Base-by-base conservation (phyloP, 1,140 invertebrate genomes). In the Holcopasites calliopsidis region DNA sequence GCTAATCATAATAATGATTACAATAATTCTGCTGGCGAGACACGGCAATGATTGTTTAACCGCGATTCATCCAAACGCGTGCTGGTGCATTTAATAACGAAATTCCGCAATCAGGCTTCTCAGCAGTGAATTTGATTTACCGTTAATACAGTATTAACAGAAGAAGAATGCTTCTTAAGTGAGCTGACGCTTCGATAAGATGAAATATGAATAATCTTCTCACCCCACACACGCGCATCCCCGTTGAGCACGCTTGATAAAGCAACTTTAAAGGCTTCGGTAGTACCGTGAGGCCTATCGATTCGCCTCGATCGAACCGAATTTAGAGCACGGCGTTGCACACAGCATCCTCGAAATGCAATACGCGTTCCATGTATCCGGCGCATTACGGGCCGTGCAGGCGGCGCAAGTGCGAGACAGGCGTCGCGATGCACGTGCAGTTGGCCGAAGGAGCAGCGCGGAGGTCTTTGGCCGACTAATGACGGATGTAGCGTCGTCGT, bases 401-500 rank as follows among this genome's bases (percentile, higher is more conserved):
- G 21, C n/a, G 13, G 18, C 26, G 40, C 38, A 33, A 47, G 50
- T 21, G 57, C 50, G 57, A 52, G 13, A 13, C 62, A 42, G 55
- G 33, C 55, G 26, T n/a, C 16, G 18, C 33, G 65, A 8, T 42
- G 26, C 77, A 62, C 33, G 70, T 76, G 73, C 60, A 68, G 40
- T 62, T 54, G 16, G 31, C 21, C n/a, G 57, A 31, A 61, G 78
- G 62, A 72, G 26, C 50, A 54, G 21, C 58, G 57, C 23, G 23
- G 70, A 57, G 82, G 82, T 83, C 82, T 80, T 84, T 83, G 81
- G 61, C 80, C 82, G 72, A 6, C 74, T 80, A 80, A 83, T 83
- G 73, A 69, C 82, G 66, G 77, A 83, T 83, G 82, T 69, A 28
- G 61, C 55, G 33, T 23, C 55, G 33, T 23, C 55, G 52, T 71